phyloP scores from a whole-genome alignment of 2,113 vertebrate genomes.

The Tringa solitaria region DNA sequence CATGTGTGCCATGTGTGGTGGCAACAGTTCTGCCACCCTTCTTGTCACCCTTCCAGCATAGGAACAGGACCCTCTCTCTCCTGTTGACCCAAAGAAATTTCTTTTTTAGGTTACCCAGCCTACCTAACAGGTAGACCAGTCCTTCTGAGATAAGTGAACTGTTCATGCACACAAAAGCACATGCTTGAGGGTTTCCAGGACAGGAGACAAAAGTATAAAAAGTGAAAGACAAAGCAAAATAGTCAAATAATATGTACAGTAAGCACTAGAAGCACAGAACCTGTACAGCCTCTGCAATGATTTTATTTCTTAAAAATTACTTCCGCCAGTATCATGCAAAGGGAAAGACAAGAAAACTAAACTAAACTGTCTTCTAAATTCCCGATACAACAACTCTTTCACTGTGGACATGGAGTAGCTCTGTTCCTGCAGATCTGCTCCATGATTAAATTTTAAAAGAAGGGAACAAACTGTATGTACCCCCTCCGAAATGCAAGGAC shows the following conservation, averaged over 20 bases:
- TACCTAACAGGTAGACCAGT: neutral
- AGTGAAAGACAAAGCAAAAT: neutral
- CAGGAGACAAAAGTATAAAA: neutral
- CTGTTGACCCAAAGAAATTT: neutral
- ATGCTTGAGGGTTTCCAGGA: neutral
- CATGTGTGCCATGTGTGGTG: rapidly evolving
- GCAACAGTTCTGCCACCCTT: neutral
- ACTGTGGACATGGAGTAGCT: neutral
- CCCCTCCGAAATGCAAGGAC: neutral
- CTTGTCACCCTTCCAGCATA: neutral
- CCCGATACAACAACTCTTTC: neutral
- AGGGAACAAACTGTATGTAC: neutral
- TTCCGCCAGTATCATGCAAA: neutral
- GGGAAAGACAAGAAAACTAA: neutral
- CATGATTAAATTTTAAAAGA: neutral
- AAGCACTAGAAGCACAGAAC: neutral
- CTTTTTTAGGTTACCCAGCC: neutral
- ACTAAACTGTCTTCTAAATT: neutral
- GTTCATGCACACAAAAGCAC: neutral
- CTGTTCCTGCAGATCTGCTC: neutral
- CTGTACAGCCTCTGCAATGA: neutral
- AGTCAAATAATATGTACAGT: neutral
- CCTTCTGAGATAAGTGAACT: neutral
- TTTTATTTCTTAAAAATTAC: neutral
- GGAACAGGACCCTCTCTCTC: neutral